Evolutionary conservation across 1,140 invertebrate genomes (phyloP), one percentile per base, ranked within the genome.

Genomic region (Zeugodacus cucurbitae): DNA sequence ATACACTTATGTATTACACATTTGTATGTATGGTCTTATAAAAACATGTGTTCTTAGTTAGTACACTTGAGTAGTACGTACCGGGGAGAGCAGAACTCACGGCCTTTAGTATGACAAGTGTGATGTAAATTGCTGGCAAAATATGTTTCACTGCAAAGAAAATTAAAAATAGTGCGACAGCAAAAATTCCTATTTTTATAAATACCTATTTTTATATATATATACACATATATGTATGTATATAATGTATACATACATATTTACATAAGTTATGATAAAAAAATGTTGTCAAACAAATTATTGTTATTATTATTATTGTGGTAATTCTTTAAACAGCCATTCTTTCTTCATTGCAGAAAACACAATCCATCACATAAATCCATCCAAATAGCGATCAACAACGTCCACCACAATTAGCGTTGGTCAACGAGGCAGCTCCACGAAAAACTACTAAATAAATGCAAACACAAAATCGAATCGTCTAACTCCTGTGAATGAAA

Each of bases 361-460:
- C 85, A 86, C 32, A 48, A 86, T 58, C 48, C 85, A 86, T 59
- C 85, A 59, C 85, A 86, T 48, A n/a, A 82, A 82, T 82, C 74
- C 74, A 82, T 82, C 74, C 74, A 82, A 48, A 48, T 22, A 82
- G 74, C n/a, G 74, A 48, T 48, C 41, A 82, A 48, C 74, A 58
- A 86, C 57, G 85, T 86, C 48, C 85, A 58, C 58, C 29, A 86
- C 44, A 86, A 86, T 54, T 86, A 86, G 26, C 82, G 44, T 86
- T 54, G 41, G 22, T 54, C 44, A 54, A 57, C 17, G 41, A 86
- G 54, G 48, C 11, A 58, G 48, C 8, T 86, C 11, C 26, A 34
- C 20, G 59, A 59, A 58, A 58, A 86, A 58, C 7, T 58, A n/a
- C 57, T 6, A 86, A 57, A 59, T 1, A 32, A 32, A 58, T 34